phyloP scores from a whole-genome alignment of 2,888 invertebrate genomes.

The Harpalus rubripes region DNA sequence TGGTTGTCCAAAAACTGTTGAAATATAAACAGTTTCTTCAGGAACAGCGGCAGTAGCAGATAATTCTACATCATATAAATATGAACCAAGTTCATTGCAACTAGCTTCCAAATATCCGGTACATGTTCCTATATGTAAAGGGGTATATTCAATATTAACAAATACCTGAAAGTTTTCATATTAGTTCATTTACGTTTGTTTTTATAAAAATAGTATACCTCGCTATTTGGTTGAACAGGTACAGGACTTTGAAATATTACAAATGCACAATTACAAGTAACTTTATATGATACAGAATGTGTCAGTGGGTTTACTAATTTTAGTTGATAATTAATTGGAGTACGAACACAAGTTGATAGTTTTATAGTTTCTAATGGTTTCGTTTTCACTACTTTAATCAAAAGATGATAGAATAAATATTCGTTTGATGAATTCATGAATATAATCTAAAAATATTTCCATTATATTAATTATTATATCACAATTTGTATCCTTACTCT shows the following conservation, averaged over 20 bases:
- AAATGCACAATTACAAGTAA: slow-evolving; percentile 70
- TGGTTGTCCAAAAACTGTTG: slow-evolving; percentile 72
- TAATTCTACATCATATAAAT: slow-evolving; percentile 72
- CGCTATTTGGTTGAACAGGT: slow-evolving; percentile 72
- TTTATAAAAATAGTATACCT: slow-evolving; percentile 71
- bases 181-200: background rate
- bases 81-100: slow-evolving; percentile 71
- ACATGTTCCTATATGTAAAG: slow-evolving; percentile 70
- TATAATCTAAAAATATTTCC: slow-evolving; percentile 72
- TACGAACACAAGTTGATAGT: slow-evolving; percentile 73
- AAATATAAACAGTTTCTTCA: slow-evolving; percentile 72
- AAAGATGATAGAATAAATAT: slow-evolving; percentile 74
- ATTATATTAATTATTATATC: slow-evolving; percentile 9
- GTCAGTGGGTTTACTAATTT: slow-evolving; percentile 75
- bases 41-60: slow-evolving; percentile 71
- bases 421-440: slow-evolving; percentile 75
- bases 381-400: slow-evolving; percentile 73
- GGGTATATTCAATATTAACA: slow-evolving; percentile 71
- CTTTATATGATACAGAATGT: slow-evolving; percentile 72
- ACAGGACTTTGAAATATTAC: slow-evolving; percentile 71
- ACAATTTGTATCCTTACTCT: slow-evolving; percentile 71
- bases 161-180: background rate
- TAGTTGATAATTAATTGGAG: slow-evolving; percentile 71
- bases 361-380: slow-evolving; percentile 73
- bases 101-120: slow-evolving; percentile 69